Evolutionary conservation across 2,888 invertebrate species (phyloP).

Genomic region (Cylindroiulus punctatus): DNA sequence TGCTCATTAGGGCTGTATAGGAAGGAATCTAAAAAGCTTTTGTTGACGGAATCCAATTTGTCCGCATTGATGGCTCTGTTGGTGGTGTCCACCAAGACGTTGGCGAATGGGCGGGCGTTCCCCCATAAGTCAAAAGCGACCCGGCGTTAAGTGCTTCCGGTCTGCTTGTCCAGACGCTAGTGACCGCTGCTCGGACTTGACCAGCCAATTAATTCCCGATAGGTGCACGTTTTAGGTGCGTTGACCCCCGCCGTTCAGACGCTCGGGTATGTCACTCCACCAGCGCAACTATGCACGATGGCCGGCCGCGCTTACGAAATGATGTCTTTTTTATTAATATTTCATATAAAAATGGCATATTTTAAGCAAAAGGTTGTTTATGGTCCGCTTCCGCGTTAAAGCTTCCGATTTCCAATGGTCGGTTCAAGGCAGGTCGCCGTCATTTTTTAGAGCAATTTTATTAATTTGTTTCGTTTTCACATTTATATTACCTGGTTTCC

Average conservation of each 20-base stretch:
- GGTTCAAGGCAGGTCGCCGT: neutral
- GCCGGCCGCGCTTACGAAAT: neutral
- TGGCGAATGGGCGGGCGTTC: neutral
- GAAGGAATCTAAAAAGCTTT: too few relatives aligned
- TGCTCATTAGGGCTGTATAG: too few relatives aligned
- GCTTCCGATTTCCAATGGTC: neutral
- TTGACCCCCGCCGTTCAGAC: neutral
- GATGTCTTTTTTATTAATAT: neutral
- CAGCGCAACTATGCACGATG: neutral
- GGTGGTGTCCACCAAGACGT: neutral
- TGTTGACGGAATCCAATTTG: too few relatives aligned
- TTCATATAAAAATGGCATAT: conserved; percentile 4
- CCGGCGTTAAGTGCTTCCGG: neutral
- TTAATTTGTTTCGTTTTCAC: neutral
- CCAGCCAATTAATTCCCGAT: neutral
- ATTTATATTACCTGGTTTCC: too few relatives aligned
- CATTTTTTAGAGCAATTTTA: neutral
- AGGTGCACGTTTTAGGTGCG: neutral
- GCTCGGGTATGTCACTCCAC: neutral
- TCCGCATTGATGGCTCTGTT: too few relatives aligned
- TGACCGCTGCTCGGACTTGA: neutral
- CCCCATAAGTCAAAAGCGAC: neutral
- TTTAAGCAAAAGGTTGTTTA: neutral
- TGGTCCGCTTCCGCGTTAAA: neutral
- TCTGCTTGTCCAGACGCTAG: neutral